phyloP scores from a whole-genome alignment of 2,113 vertebrate species.

The Hippopotamus amphibius region DNA sequence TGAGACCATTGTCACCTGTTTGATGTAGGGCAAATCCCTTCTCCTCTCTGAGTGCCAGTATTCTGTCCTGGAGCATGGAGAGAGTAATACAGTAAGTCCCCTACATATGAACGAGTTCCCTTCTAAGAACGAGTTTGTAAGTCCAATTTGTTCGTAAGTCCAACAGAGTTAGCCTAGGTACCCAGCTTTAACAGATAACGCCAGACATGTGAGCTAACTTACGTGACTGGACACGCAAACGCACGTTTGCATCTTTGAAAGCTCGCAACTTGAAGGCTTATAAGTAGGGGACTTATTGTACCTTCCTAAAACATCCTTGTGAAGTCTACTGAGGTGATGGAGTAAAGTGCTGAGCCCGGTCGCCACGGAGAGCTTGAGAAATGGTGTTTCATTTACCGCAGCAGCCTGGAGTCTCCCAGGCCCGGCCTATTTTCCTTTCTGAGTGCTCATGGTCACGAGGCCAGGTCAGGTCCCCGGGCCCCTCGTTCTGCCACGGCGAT shows the following conservation, averaged over 20 bases:
- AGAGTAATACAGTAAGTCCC: too few species aligned
- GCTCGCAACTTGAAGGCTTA: too few species aligned
- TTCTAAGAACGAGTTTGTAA: too few species aligned
- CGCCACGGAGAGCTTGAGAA: not conserved
- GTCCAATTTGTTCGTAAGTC: too few species aligned
- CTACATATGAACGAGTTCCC: too few species aligned
- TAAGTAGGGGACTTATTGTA: too few species aligned
- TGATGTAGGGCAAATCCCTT: not conserved
- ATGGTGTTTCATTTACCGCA: not conserved
- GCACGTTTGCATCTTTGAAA: too few species aligned
- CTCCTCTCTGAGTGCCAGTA: not conserved
- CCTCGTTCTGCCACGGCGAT: accelerated
- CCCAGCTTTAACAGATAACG: too few species aligned
- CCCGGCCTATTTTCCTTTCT: not conserved
- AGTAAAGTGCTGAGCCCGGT: not conserved
- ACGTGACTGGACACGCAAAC: too few species aligned
- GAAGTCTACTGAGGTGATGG: not conserved
- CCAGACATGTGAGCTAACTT: too few species aligned
- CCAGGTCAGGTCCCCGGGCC: not conserved
- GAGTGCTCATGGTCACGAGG: accelerated
- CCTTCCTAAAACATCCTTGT: not conserved
- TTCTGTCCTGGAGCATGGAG: not conserved
- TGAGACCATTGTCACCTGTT: not conserved
- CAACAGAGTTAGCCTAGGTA: too few species aligned
- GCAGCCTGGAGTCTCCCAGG: not conserved